A percentile compares a stretch with the other conserved stretches of the same genome.
phyloP scores from a whole-genome alignment of 1,140 invertebrate species.

The Drusus annulatus region DNA sequence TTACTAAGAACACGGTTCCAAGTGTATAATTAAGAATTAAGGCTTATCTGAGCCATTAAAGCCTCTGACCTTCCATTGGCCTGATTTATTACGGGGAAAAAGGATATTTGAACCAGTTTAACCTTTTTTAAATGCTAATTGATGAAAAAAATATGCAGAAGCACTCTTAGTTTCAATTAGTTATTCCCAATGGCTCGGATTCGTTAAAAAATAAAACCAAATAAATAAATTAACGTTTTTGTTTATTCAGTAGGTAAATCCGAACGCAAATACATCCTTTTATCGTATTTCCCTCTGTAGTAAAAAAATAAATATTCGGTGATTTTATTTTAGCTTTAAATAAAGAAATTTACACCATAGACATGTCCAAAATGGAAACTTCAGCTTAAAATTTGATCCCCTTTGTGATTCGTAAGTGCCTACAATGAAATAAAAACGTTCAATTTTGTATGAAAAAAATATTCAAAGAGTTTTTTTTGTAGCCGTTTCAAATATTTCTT shows the following conservation, averaged over 20 bases:
- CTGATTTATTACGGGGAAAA: slow-evolving; percentile 14
- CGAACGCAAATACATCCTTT: background rate
- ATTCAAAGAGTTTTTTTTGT: no score
- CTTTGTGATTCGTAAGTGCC: no score
- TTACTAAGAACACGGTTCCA: background rate
- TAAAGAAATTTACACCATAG: slow-evolving; percentile 6
- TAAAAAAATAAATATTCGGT: no score
- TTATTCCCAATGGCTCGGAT: background rate
- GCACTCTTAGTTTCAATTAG: slow-evolving; percentile 24
- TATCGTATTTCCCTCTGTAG: background rate
- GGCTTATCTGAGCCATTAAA: background rate
- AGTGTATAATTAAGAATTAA: background rate
- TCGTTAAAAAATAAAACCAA: background rate
- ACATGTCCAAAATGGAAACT: background rate
- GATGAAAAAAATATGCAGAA: slow-evolving; percentile 22
- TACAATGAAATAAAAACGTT: no score
- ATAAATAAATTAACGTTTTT: background rate
- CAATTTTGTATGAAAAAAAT: no score
- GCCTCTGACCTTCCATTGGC: background rate
- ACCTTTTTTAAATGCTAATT: slow-evolving; percentile 24
- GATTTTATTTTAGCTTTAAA: no score
- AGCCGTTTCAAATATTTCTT: no score
- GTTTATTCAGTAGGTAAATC: background rate
- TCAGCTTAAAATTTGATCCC: no score
- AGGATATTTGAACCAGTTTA: background rate